phyloP scores from a whole-genome alignment of 2,888 invertebrate genomes.

The Agrochola lota region DNA sequence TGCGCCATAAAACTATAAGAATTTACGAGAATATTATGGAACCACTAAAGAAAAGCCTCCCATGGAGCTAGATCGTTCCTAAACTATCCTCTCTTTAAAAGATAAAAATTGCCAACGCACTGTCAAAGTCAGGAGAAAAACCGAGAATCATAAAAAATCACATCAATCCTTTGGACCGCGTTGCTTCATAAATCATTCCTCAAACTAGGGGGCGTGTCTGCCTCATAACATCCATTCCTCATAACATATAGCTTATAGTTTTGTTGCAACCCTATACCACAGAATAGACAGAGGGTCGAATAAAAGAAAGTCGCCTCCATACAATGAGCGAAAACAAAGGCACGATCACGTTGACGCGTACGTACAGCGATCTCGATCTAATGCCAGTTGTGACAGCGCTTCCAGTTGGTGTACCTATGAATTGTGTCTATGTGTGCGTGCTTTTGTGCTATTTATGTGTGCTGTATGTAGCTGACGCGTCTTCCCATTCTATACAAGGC shows the following conservation, averaged over 20 bases:
- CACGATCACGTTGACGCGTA: background rate
- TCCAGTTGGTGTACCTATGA: background rate
- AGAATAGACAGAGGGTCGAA: background rate
- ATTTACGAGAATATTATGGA: background rate
- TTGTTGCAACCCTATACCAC: conserved; percentile 33
- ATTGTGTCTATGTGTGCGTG: background rate
- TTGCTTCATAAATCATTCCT: conserved; percentile 50
- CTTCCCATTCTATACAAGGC: too few species aligned
- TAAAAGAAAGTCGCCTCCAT: background rate
- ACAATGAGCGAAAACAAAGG: background rate
- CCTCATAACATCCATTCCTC: conserved; percentile 43
- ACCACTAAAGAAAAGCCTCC: background rate
- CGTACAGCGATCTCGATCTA: background rate
- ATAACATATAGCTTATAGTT: conserved; percentile 39
- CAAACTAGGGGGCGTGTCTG: conserved; percentile 45
- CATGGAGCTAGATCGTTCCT: background rate
- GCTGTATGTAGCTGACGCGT: background rate
- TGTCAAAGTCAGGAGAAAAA: conserved; percentile 32
- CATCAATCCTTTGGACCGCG: conserved; percentile 42
- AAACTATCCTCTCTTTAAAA: background rate
- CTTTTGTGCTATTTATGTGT: background rate
- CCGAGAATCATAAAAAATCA: conserved; percentile 43
- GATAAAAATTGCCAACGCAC: conserved; percentile 20
- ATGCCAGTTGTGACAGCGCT: background rate
- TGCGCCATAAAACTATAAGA: background rate